Base-by-base conservation (phyloP, 2,888 invertebrate genomes). In the Operophtera brumata region DNA sequence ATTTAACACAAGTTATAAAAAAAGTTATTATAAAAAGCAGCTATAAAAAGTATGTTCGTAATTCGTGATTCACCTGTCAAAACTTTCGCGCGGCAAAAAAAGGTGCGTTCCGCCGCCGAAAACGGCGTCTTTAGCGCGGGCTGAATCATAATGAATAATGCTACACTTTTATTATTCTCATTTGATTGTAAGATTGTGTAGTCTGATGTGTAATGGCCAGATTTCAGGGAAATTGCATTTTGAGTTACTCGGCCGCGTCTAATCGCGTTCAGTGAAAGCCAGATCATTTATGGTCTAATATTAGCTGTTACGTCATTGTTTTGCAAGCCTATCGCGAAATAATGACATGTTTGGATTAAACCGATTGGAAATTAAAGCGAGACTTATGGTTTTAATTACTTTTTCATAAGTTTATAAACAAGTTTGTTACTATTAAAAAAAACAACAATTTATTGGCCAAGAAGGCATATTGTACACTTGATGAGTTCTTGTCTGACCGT, bases 61-160 rank as follows among this genome's bases (percentile, higher is more conserved):
- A 71, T 70, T 69, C 70, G 73, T 84, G 83, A 84, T 52, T 84
- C 84, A 84, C 77, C 79, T 82, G 82, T 81, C 80, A 82, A 62
- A 83, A 82, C 81, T 82, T 84, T 84, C 82, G 81, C 81, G 81
- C 65, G 69, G 63, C 65, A 73, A 65, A 70, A 71, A 78, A 78
- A 70, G 70, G 70, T 67, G 60, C 59, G 46, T 37, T 12, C 47
- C 34, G 12, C 20, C 30, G 30, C 30, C 45, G 36, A 59, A 62
- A 47, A 58, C 52, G 60, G 60, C 58, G 47, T 26, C 42, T 28
- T 41, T 58, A 5, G 36, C 40, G 13, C 41, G 43, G 12, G 36
- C 41, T 9, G 49, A 52, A 43, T 54, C 46, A 43, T 47, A 45
- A 30, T 47, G 28, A 13, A 13, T 30, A 13, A 44, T 35, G 28